These are phyloP conservation scores for Mystacides longicornis DNA, from an alignment of 2,888 invertebrate genomes.

Conservation along the genomic window DNA sequence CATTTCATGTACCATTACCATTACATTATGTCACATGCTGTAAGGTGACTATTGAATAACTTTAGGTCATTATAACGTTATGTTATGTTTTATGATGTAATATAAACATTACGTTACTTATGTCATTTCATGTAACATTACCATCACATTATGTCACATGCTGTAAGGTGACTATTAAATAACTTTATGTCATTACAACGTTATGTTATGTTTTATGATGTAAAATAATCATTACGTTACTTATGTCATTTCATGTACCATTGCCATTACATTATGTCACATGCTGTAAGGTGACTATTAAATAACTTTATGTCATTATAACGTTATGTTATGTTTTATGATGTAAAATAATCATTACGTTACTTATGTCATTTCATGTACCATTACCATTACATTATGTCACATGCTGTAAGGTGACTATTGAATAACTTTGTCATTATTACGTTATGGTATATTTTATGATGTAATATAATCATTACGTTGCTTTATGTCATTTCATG, in stretches of 20 bases:
- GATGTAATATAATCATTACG: not conserved
- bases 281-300: not conserved
- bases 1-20: not conserved
- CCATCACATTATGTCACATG: not conserved
- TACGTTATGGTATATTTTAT: not conserved
- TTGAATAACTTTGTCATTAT: not conserved
- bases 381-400: no score
- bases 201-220: not conserved
- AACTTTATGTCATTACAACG: not conserved
- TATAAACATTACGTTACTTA: not conserved
- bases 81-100: not conserved
- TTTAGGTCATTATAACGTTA: not conserved
- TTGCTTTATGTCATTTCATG: not conserved
- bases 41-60: not conserved
- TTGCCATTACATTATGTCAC: not conserved
- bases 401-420: no score
- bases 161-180: not conserved
- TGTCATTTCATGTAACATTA: not conserved
- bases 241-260: not conserved
- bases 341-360: not conserved
- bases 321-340: not conserved
- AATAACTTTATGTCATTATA: not conserved
- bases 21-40: not conserved
- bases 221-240: not conserved
- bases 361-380: not conserved